Evolutionary conservation across 1,140 invertebrate species (phyloP), one percentile per base, ranked within the genome.

Genomic region (Drosophila watanabei): DNA sequence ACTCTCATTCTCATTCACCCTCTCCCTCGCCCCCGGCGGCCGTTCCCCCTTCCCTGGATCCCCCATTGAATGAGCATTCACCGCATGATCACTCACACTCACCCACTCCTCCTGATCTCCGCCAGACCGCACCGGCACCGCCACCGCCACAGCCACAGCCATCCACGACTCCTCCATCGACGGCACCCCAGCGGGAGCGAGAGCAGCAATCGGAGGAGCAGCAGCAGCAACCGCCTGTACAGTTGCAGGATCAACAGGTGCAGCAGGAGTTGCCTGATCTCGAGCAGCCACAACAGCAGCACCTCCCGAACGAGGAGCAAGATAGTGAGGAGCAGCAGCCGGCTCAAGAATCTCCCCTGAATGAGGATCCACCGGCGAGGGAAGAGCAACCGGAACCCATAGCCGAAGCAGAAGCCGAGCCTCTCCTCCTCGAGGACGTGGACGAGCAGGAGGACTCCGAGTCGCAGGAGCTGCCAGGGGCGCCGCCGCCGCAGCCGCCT

Each of bases 71-170:
- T 72, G 69, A 79, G 58, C 79, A 79, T 57, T 57, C 45, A 76
- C 71, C 66, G 51, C 82, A 89, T 75, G 82, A 92, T 79, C 88
- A 92, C 80, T 91, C 84, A 88, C 80, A 92, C 80, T 91, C 84
- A 88, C 80, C 88, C 66, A 91, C 83, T 88, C 78, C 86, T 82
- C 75, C 89, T 69, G 20, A 54, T 82, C 80, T 76, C 77, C 87
- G 80, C 87, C 86, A 91, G 77, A 65, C 69, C 56, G 61, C 75
- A 79, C 68, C 57, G 64, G 66, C 76, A 79, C 60, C 33, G 33
- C 52, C 76, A 79, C 60, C 33, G 33, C 52, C 52, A 56, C 68
- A 60, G 63, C 76, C 64, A 78, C 64, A 61, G 64, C 77, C 76
- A 79, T 60, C 77, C 77, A 72, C 76, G 49, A 72, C 76, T 64